These are phyloP conservation scores for Chroicocephalus ridibundus DNA, from an alignment of 2,113 vertebrate genomes.

Conservation along the genomic window DNA sequence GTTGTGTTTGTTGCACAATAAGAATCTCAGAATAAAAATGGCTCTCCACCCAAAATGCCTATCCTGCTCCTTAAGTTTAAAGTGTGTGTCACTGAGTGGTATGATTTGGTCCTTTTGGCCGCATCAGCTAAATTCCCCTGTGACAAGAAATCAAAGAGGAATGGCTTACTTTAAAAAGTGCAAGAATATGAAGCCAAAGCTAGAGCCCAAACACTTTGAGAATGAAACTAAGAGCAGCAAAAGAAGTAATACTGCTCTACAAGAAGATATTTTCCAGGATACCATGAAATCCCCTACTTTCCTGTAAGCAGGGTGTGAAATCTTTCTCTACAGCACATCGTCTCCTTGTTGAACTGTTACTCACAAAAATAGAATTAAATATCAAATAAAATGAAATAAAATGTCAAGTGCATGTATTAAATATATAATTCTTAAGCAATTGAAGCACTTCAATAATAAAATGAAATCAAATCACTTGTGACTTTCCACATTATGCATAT, in stretches of 20 bases:
- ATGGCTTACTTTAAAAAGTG: neutral
- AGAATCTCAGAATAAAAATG: neutral
- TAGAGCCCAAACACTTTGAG: neutral
- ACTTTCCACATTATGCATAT: neutral
- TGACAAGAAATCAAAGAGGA: neutral
- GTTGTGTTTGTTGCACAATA: neutral
- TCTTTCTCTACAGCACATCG: neutral
- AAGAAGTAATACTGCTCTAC: neutral
- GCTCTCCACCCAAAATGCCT: neutral
- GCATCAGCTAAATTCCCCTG: neutral
- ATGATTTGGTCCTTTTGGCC: neutral
- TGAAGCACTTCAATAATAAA: neutral
- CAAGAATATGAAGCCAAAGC: neutral
- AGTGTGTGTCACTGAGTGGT: neutral
- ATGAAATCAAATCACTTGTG: neutral
- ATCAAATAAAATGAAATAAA: neutral
- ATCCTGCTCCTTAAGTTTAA: neutral
- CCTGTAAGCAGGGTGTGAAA: neutral
- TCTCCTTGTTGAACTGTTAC: neutral
- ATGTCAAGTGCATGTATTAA: neutral
- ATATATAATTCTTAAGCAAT: neutral
- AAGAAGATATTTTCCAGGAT: neutral
- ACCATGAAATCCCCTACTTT: neutral
- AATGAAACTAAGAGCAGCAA: neutral
- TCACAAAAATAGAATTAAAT: neutral